phyloP scores from a whole-genome alignment of 2,888 invertebrate species.

The Limnephilus auricula region DNA sequence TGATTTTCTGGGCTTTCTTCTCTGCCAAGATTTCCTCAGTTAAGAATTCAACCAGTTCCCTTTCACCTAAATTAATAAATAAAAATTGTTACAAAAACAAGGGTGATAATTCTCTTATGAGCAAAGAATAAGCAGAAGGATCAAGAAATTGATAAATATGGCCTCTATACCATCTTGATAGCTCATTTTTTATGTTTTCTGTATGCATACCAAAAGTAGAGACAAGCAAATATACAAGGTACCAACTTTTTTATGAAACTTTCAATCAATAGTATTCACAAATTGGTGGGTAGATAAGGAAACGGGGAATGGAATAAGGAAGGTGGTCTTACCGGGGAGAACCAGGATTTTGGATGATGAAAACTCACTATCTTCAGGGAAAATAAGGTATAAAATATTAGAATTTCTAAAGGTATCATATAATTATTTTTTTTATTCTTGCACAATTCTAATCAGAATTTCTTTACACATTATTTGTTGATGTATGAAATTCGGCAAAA shows the following conservation, averaged over 20 bases:
- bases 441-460: not conserved
- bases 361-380: constrained; percentile 15
- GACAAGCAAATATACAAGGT: not conserved
- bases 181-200: not conserved
- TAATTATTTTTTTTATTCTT: not conserved
- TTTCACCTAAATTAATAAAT: constrained; percentile 81
- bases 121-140: constrained; percentile 60
- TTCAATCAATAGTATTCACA: not conserved
- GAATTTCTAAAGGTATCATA: not conserved
- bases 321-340: constrained; percentile 33
- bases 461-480: not conserved
- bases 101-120: constrained; percentile 81
- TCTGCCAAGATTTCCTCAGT: constrained; percentile 96
- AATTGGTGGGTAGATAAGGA: not conserved
- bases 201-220: not conserved
- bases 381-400: not conserved
- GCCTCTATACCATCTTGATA: no score
- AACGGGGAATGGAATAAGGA: constrained; percentile 10
- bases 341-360: constrained; percentile 1
- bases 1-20: constrained; percentile 87
- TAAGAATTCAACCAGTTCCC: constrained; percentile 92
- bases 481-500: not conserved
- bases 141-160: not conserved
- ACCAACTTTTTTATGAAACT: not conserved
- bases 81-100: not conserved